These are phyloP conservation scores for Caradrina kadenii DNA, from an alignment of 2,888 invertebrate species.

Conservation along the genomic window DNA sequence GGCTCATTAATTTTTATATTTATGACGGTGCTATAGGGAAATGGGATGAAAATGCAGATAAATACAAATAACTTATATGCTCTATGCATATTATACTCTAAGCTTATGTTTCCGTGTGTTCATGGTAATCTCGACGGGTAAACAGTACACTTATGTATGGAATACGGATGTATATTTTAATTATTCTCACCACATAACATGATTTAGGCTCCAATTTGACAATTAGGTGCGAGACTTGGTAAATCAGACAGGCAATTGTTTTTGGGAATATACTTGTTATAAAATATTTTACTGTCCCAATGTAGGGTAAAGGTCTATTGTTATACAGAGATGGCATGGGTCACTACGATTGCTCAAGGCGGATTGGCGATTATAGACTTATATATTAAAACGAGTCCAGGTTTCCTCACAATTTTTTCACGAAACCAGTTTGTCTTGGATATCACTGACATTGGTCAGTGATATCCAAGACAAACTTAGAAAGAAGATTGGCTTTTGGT, in stretches of 20 bases:
- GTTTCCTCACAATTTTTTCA: too few relatives aligned
- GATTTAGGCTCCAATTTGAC: not conserved
- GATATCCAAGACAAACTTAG: too few relatives aligned
- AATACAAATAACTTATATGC: not conserved
- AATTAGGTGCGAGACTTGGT: not conserved
- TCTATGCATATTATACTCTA: not conserved
- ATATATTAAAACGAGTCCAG: too few relatives aligned
- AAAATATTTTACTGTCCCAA: too few relatives aligned
- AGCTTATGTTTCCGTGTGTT: not conserved
- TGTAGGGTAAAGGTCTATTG: too few relatives aligned
- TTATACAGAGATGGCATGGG: too few relatives aligned
- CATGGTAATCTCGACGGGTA: not conserved
- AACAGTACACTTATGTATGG: too few relatives aligned
- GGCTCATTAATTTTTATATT: constrained; percentile 15
- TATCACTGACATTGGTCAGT: too few relatives aligned
- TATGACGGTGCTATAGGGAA: not conserved
- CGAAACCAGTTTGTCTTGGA: too few relatives aligned
- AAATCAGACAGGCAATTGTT: not conserved
- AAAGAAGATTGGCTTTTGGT: not conserved
- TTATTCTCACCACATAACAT: not conserved
- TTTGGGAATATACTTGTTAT: too few relatives aligned
- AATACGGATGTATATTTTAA: not conserved
- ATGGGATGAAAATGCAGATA: constrained; percentile 16
- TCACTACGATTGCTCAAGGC: too few relatives aligned
- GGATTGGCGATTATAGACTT: too few relatives aligned